Evolutionary conservation across 2,113 vertebrate species (phyloP), one percentile per base, ranked within the genome.

Genomic region (Notiomystis cincta): DNA sequence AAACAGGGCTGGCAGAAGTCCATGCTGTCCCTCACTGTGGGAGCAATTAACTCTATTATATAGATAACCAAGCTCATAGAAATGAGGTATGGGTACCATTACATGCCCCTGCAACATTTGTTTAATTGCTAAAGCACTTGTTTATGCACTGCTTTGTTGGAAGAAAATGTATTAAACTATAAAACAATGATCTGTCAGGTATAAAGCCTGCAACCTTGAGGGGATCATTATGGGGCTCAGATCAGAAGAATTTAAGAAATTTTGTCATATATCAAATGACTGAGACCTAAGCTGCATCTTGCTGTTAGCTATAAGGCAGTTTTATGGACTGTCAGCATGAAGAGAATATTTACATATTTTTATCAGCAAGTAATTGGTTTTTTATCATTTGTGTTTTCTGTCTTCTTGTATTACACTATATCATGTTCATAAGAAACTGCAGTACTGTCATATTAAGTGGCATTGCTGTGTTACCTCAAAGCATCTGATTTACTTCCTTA

Each of bases 111-210:
- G 67, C 58, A 94, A 93, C 86, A 90, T 95, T 83, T 96, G 79
- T 94, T 96, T 97, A 96, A 94, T 97, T 96, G 66, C 82, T 95
- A 64, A 93, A 93, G 86, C 81, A 44, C 62, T 93, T 96, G 86
- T 95, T 95, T 96, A 88, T 53, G 19, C 40, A 64, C 37, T 73
- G 66, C 76, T 83, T 92, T 95, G 80, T 69, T 92, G 38, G n/a
- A 78, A 91, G 66, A 76, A 95, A 95, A 94, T 76, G 75, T 84
- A 85, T 89, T 77, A 72, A 93, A 93, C 77, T 65, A 51, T 94
- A 77, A 93, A 96, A 67, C 90, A 96, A 87, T 90, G 66, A 89
- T 82, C 84, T 94, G 85, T 91, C 87, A 95, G 72, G 82, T 88
- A 73, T 75, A 75, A 93, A 95, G 30, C 58, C 78, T 89, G 25